Evolutionary conservation across 2,888 invertebrate genomes (phyloP).

Genomic region (Rutpela maculata): DNA sequence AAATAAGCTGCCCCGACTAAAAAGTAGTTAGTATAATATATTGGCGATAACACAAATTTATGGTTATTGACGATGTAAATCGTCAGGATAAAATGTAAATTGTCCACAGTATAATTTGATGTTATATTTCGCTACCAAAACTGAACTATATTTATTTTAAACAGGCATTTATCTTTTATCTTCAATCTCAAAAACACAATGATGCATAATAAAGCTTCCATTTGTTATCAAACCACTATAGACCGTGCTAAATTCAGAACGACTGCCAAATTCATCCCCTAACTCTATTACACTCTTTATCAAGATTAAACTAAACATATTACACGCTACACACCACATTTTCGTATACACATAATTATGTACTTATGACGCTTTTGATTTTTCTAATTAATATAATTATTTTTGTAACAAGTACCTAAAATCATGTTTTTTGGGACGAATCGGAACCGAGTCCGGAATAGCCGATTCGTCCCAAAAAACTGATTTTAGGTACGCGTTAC

Average conservation of each 20-base stretch:
- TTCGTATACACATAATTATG: constrained; percentile 21
- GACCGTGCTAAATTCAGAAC: constrained; percentile 66
- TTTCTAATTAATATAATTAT: no score
- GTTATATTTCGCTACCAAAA: constrained; percentile 52
- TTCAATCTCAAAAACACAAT: constrained; percentile 68
- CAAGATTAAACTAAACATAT: constrained; percentile 32
- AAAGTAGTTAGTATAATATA: constrained; percentile 54
- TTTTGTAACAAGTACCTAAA: no score
- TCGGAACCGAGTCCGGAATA: no score
- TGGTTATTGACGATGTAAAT: constrained; percentile 62
- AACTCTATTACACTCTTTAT: constrained; percentile 45
- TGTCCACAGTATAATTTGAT: constrained; percentile 62
- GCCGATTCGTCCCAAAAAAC: no score
- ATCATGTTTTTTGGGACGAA: no score
- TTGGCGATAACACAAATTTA: constrained; percentile 63
- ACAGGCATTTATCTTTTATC: constrained; percentile 64
- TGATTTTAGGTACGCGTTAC: no score
- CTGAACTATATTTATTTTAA: constrained; percentile 63
- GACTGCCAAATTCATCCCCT: constrained; percentile 44
- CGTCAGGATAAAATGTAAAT: constrained; percentile 65
- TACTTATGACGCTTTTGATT: no score
- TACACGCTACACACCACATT: constrained; percentile 6
- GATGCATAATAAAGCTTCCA: constrained; percentile 67
- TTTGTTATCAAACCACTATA: constrained; percentile 67
- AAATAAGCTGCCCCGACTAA: constrained; percentile 52